Percentiles rank a stretch among this genome's conserved stretches.
These are phyloP conservation scores for Diadumene lineata DNA, from an alignment of 92 coral and sea anemone genomes.

Conservation along the genomic window DNA sequence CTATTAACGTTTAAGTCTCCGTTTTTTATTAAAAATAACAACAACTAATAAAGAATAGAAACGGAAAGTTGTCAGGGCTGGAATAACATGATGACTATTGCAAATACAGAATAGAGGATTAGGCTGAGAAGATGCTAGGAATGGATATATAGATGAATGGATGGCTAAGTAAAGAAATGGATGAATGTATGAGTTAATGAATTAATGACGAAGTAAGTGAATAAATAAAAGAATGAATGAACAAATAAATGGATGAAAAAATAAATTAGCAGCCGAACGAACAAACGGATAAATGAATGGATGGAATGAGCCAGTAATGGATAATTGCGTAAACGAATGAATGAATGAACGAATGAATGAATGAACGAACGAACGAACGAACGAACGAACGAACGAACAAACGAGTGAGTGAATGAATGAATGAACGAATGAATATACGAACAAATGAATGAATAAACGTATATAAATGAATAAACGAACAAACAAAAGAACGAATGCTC, in stretches of 20 bases:
- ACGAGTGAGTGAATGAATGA: background rate
- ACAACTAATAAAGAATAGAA: background rate
- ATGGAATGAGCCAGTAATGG: background rate
- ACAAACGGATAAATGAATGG: background rate
- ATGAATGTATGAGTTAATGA: background rate
- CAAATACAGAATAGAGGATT: no score
- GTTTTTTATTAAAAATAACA: conserved; percentile 6
- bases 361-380: background rate
- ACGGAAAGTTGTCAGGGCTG: background rate
- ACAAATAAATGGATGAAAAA: background rate
- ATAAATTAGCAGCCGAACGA: background rate
- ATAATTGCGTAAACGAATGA: background rate
- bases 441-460: background rate
- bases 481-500: no score
- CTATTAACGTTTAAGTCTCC: conserved; percentile 18
- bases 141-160: conserved; percentile 12
- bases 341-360: background rate
- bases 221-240: background rate
- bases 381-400: background rate
- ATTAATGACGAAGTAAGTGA: background rate
- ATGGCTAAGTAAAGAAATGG: background rate
- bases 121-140: no score
- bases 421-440: background rate
- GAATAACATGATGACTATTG: background rate
- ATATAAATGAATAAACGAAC: background rate